Percentiles rank a stretch among this genome's conserved stretches.
These are phyloP conservation scores for Bettongia penicillata DNA, from an alignment of 2,113 vertebrate species.

Conservation along the genomic window DNA sequence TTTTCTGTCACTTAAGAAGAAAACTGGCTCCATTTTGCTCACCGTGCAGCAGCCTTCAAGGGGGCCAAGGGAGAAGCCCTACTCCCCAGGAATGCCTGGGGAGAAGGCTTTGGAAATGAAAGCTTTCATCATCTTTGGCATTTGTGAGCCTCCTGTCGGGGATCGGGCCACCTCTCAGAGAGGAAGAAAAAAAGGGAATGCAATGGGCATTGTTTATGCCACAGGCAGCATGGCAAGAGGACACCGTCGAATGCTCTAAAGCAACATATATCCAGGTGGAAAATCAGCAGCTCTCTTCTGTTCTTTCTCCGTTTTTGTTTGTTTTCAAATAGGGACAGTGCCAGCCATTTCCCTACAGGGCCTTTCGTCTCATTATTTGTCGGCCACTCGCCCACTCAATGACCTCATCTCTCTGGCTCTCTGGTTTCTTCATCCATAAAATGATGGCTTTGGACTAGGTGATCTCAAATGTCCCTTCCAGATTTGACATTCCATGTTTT, in stretches of 20 bases:
- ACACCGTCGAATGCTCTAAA: constrained; percentile 20
- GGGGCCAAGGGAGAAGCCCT: background rate
- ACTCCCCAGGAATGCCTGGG: background rate
- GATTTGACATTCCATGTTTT: background rate
- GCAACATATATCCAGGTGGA: background rate
- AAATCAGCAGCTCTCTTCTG: background rate
- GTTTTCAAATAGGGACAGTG: background rate
- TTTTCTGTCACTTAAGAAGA: constrained; percentile 40
- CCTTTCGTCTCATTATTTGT: background rate
- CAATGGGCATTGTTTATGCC: constrained; percentile 56
- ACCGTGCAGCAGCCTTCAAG: background rate
- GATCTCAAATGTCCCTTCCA: background rate
- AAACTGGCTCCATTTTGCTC: constrained; percentile 42
- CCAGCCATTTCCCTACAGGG: background rate
- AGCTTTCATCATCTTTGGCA: constrained; percentile 14
- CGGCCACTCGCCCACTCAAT: background rate
- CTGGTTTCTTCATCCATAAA: background rate
- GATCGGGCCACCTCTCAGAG: background rate
- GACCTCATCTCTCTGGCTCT: background rate
- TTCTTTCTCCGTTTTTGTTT: background rate
- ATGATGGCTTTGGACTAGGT: background rate
- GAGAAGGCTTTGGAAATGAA: constrained; percentile 36
- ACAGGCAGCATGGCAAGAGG: background rate
- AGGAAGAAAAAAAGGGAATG: constrained; percentile 29
- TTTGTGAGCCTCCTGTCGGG: constrained; percentile 9